Base-by-base conservation (phyloP, 2,113 vertebrate species). In the Pao palembangensis region DNA sequence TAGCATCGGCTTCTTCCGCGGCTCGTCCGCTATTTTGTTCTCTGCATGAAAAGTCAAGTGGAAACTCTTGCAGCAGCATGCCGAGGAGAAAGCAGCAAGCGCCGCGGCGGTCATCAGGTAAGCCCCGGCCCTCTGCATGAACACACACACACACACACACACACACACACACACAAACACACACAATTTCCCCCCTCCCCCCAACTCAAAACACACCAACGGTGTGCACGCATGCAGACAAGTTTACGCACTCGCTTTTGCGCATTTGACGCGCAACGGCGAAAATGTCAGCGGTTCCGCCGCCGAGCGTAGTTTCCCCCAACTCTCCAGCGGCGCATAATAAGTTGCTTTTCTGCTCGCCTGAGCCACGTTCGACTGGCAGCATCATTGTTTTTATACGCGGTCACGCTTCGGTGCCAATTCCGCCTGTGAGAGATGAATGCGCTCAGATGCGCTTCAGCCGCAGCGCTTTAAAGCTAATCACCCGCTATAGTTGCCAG, bases 71-170 rank as follows among this genome's bases (percentile, higher is more conserved):
- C 90, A 91, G 90, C 91, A 92, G 91, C 88, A 96, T 96, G 94
- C 94, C 94, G 93, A 93, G 94, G 91, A 95, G 93, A 91, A 96
- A 96, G 92, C 95, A 96, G 92, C 92, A 95, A 93, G 95, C 93
- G 72, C 95, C 95, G 88, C 91, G 94, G 92, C 94, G 95, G 86
- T 95, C 94, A 85, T 91, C 92, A 94, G 94, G 94, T 97, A 93
- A 93, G 87, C 67, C 65, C 69, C 58, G 52, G 52, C 73, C 34
- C 64, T 57, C 15, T 55, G 60, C 51, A 18, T 20, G 18, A 12
- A 50, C 48, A 50, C 49, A 51, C 49, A 21, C 49, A 21, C 13
- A 21, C 49, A 51, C 19, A 51, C 49, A 51, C 49, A 51, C 49
- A 51, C 49, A 51, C 49, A 51, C 49, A 21, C 49, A 21, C 49